Conservation (phyloP, 2,888 invertebrate genomes). For the Phytoseiulus persimilis region DNA sequence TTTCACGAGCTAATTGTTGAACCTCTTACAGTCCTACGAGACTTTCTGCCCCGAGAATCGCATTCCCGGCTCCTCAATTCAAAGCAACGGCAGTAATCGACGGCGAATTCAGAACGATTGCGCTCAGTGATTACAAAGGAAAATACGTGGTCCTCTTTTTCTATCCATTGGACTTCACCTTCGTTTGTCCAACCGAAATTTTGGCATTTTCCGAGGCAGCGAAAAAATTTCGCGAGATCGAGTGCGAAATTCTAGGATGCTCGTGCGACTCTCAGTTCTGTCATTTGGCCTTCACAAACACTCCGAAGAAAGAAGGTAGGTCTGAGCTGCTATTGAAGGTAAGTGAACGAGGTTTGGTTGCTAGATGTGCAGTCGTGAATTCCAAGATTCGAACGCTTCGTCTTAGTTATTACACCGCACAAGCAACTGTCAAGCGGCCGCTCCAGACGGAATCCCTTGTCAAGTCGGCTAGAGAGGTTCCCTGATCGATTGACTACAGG, state of each 20-base stretch:
- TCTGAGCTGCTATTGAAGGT: not conserved
- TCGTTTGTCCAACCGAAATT: slow-evolving; percentile 71
- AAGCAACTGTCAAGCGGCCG: too few relatives aligned
- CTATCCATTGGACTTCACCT: slow-evolving; percentile 82
- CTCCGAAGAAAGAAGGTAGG: slow-evolving; percentile 69
- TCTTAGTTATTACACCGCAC: too few relatives aligned
- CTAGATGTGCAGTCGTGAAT: not conserved
- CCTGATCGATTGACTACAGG: too few relatives aligned
- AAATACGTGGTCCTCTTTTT: slow-evolving; percentile 89
- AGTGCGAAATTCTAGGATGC: slow-evolving; percentile 76
- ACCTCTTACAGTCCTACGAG: not conserved
- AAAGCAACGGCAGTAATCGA: slow-evolving; percentile 73
- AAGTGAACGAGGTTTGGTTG: not conserved
- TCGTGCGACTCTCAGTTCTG: slow-evolving; percentile 95
- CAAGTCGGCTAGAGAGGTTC: too few relatives aligned
- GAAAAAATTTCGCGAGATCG: slow-evolving; percentile 61
- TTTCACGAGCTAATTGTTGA: not conserved
- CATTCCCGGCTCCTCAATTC: slow-evolving; percentile 69
- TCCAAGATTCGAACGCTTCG: too few relatives aligned
- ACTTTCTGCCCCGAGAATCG: slow-evolving; percentile 44
- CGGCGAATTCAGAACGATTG: slow-evolving; percentile 74
- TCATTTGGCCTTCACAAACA: slow-evolving; percentile 93
- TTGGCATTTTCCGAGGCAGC: slow-evolving; percentile 90
- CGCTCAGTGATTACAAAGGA: slow-evolving; percentile 70
- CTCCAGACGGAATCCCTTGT: too few relatives aligned